These are phyloP conservation scores for Arrhopalites spinosus DNA, from an alignment of 2,888 invertebrate species.

Conservation along the genomic window DNA sequence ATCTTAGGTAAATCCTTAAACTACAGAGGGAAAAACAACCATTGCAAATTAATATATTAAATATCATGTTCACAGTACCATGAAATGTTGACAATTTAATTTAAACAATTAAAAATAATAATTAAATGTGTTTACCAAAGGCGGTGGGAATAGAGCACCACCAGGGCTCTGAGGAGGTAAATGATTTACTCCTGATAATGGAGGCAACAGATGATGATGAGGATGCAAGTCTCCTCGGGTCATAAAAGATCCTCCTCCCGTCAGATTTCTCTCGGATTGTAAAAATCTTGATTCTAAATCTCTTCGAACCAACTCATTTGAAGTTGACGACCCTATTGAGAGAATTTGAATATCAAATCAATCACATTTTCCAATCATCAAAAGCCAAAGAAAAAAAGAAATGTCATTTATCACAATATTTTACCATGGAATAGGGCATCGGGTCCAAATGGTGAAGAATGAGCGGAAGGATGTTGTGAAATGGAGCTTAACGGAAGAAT, in stretches of 20 bases:
- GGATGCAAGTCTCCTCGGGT: slow-evolving; percentile 81
- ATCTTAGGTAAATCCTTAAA: slow-evolving; percentile 89
- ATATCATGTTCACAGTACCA: background rate
- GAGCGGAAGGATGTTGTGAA: slow-evolving; percentile 48
- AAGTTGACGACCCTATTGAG: slow-evolving; percentile 39
- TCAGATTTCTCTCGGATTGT: slow-evolving; percentile 67
- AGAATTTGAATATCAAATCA: background rate
- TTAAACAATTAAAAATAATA: background rate
- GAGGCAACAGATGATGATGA: slow-evolving; percentile 91
- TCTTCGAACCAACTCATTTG: slow-evolving; percentile 76
- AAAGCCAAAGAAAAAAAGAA: background rate
- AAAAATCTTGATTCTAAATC: slow-evolving; percentile 89
- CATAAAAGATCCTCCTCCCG: slow-evolving; percentile 58
- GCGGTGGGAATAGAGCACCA: slow-evolving; percentile 66
- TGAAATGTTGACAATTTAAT: background rate
- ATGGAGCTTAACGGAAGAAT: slow-evolving; percentile 54
- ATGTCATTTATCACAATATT: background rate
- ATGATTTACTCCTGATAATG: slow-evolving; percentile 69
- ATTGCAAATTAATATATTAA: slow-evolving; percentile 6
- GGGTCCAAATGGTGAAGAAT: slow-evolving; percentile 51
- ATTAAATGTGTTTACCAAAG: slow-evolving; percentile 64
- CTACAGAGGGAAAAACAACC: slow-evolving; percentile 60
- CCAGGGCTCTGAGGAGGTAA: slow-evolving; percentile 64
- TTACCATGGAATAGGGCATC: slow-evolving; percentile 52
- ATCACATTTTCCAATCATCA: background rate